Evolutionary conservation across 1,140 invertebrate genomes (phyloP).

Genomic region (Drosophila watanabei): DNA sequence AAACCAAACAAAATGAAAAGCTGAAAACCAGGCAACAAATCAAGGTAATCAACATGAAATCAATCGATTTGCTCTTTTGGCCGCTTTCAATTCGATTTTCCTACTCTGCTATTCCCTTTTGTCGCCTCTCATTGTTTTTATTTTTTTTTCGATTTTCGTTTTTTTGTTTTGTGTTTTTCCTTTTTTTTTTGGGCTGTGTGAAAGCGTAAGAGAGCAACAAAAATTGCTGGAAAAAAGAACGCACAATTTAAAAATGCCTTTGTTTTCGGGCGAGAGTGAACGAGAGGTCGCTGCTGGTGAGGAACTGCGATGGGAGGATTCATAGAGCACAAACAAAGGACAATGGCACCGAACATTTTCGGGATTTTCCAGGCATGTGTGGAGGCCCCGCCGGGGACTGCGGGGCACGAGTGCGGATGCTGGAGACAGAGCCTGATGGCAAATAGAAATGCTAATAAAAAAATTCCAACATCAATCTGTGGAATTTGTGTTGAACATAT

Average conservation of each 20-base stretch:
- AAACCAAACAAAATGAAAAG: neutral
- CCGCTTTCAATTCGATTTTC: conserved; percentile 61
- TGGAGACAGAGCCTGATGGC: conserved; percentile 24
- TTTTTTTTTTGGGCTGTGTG: conserved; percentile 18
- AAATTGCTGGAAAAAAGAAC: conserved; percentile 49
- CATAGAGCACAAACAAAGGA: conserved; percentile 69
- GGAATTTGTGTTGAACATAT: conserved; percentile 84
- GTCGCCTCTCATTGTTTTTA: conserved; percentile 34
- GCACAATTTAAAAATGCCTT: conserved; percentile 82
- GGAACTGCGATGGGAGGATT: neutral
- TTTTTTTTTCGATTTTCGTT: conserved; percentile 21
- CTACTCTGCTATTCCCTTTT: conserved; percentile 47
- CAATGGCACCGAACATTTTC: conserved; percentile 60
- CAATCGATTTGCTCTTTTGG: conserved; percentile 76
- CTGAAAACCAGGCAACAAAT: conserved; percentile 51
- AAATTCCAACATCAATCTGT: conserved; percentile 84
- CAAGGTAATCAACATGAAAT: conserved; percentile 82
- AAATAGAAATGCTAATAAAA: conserved; percentile 84
- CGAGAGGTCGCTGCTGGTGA: conserved; percentile 11
- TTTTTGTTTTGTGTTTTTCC: conserved; percentile 20
- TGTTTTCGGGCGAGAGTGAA: conserved; percentile 42
- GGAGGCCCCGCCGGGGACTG: neutral
- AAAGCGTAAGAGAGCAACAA: conserved; percentile 32
- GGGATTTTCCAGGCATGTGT: conserved; percentile 34
- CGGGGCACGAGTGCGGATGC: neutral